A percentile compares a stretch with the other conserved stretches of the same genome.
These are phyloP conservation scores for Epizoanthus stellaris DNA, from an alignment of 92 coral and sea anemone species.

Conservation along the genomic window DNA sequence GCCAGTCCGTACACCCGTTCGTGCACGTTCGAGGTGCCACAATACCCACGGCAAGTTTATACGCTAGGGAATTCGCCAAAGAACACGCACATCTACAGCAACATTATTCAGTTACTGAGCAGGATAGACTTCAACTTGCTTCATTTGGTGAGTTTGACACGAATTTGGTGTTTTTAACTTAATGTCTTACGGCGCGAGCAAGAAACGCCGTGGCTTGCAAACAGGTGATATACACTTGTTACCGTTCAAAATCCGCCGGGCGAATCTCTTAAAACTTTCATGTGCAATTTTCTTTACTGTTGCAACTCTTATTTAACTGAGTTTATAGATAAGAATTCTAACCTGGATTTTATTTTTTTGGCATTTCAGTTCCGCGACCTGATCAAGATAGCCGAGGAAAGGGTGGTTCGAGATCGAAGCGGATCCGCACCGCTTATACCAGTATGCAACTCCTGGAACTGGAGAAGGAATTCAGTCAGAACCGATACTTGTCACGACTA, in stretches of 20 bases:
- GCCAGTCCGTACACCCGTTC: constrained; percentile 67
- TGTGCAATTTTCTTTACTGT: constrained; percentile 13
- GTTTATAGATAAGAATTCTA: constrained; percentile 12
- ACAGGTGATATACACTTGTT: constrained; percentile 21
- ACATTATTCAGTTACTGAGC: constrained; percentile 78
- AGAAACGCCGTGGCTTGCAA: constrained; percentile 11
- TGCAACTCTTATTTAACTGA: constrained; percentile 29
- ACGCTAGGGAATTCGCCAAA: constrained; percentile 75
- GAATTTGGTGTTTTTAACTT: not conserved
- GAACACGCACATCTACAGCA: constrained; percentile 88
- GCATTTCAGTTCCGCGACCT: constrained; percentile 66
- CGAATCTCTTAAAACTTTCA: constrained; percentile 59
- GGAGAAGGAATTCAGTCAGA: constrained; percentile 98
- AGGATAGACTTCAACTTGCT: constrained; percentile 83
- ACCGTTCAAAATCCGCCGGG: constrained; percentile 26
- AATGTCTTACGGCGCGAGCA: constrained; percentile 10
- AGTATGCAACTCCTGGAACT: constrained; percentile 94
- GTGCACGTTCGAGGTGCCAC: constrained; percentile 92
- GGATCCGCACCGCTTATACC: constrained; percentile 97
- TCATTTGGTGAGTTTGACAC: constrained; percentile 83
- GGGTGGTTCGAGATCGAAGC: constrained; percentile 90
- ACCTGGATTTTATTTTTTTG: constrained; percentile 35
- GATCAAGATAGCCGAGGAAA: constrained; percentile 78
- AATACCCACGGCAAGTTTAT: constrained; percentile 76
- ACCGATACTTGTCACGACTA: constrained; percentile 91